Conservation (phyloP, 2,113 vertebrate genomes). For the Gymnobelideus leadbeateri region DNA sequence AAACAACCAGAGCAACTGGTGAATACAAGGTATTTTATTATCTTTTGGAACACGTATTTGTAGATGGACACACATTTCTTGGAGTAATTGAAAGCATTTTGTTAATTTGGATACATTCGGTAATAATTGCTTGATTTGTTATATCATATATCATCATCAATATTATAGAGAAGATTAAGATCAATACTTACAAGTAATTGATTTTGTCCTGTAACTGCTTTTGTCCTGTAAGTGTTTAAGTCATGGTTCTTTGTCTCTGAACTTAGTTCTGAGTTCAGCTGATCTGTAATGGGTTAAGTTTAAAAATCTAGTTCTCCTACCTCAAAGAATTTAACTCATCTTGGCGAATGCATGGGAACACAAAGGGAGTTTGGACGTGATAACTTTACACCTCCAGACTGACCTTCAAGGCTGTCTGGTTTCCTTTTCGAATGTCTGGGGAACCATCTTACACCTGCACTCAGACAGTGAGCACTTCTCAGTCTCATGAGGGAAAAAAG, state of each 20-base stretch:
- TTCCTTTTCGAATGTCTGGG: no score
- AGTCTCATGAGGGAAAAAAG: no score
- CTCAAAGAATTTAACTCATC: no score
- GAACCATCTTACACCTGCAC: no score
- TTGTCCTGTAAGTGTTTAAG: neutral
- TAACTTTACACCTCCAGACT: no score
- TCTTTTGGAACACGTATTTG: conserved; percentile 29
- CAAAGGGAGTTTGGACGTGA: no score
- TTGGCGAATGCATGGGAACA: no score
- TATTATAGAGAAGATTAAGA: neutral
- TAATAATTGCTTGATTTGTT: neutral
- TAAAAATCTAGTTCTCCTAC: no score
- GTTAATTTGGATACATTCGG: neutral
- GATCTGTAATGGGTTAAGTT: neutral
- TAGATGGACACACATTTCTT: neutral
- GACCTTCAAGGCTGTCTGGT: no score
- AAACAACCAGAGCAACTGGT: conserved; percentile 32
- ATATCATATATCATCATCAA: neutral
- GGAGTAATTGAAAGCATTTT: neutral
- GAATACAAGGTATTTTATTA: conserved; percentile 68
- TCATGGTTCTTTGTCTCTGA: neutral
- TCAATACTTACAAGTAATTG: neutral
- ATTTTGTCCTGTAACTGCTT: neutral
- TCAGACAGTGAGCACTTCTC: no score
- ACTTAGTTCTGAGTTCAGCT: neutral